Evolutionary conservation across 1,140 invertebrate genomes (phyloP).

Genomic region (Ceratosolen solmsi): DNA sequence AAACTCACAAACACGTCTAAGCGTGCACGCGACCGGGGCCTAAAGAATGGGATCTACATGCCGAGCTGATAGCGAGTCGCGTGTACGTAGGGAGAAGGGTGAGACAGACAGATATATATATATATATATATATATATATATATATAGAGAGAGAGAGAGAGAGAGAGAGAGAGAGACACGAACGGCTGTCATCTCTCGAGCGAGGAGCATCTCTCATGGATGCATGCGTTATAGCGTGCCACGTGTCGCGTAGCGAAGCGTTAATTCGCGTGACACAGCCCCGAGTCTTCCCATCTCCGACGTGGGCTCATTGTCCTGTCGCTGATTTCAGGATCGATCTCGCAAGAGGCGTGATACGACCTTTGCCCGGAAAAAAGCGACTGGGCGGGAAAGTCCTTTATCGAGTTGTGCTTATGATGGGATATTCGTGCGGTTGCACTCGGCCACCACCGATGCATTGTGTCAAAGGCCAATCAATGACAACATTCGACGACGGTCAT

Average conservation of each 20-base stretch:
- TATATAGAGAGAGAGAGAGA: background rate
- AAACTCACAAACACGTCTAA: background rate
- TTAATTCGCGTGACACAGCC: slow-evolving; percentile 35
- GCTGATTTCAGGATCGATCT: background rate
- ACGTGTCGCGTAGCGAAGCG: slow-evolving; percentile 40
- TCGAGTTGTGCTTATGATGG: background rate
- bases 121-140: too few relatives aligned
- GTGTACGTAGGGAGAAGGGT: background rate
- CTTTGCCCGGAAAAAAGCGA: background rate
- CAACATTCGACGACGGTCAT: background rate
- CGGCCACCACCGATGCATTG: background rate
- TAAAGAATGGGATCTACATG: background rate
- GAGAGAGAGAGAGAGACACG: slow-evolving; percentile 9
- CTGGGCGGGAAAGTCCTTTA: background rate
- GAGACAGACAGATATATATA: background rate
- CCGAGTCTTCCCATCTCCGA: background rate
- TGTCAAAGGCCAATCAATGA: background rate
- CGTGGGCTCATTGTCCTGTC: background rate
- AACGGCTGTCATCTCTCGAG: slow-evolving; percentile 23
- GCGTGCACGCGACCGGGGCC: background rate
- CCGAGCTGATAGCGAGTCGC: background rate
- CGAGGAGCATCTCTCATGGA: slow-evolving; percentile 6
- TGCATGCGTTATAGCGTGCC: slow-evolving; percentile 34
- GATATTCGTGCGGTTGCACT: background rate
- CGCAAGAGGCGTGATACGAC: background rate